Percentiles rank a stretch among this genome's conserved stretches.
Conservation (phyloP, 1,140 invertebrate species). For the Schlechtendalia chinensis region DNA sequence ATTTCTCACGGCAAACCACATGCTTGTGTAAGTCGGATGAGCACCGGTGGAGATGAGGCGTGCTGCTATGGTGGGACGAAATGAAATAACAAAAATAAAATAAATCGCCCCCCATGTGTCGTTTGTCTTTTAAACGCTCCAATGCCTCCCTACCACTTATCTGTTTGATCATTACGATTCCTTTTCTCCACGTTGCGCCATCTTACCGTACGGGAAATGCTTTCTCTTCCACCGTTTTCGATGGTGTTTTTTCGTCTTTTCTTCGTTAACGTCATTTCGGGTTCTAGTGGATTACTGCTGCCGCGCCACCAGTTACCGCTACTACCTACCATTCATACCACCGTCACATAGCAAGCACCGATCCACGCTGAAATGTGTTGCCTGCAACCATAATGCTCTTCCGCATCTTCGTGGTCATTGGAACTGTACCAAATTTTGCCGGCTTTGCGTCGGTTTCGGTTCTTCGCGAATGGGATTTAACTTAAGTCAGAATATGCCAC, state of each 20-base stretch:
- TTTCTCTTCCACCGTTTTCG: neutral
- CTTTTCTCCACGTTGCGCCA: neutral
- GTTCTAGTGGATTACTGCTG: conserved; percentile 31
- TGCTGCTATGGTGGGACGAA: neutral
- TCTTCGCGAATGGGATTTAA: neutral
- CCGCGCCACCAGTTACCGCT: neutral
- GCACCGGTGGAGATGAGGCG: neutral
- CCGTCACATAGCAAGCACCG: too few relatives aligned
- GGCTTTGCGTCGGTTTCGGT: neutral
- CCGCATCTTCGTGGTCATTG: neutral
- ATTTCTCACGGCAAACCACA: conserved; percentile 17
- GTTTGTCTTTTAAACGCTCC: conserved; percentile 47
- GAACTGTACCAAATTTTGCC: conserved; percentile 1
- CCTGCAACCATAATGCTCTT: neutral
- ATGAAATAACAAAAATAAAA: conserved; percentile 28
- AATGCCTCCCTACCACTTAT: conserved; percentile 38
- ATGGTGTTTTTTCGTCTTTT: neutral
- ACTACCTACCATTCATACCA: too few relatives aligned
- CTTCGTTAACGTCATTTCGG: conserved; percentile 24
- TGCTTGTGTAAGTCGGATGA: neutral
- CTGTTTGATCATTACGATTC: conserved; percentile 44
- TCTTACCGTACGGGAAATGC: neutral
- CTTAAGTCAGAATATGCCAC: neutral
- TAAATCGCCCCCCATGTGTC: conserved; percentile 44
- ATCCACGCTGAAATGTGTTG: too few relatives aligned